Base-by-base conservation (phyloP, 1,140 invertebrate species). In the Achatina immaculata region DNA sequence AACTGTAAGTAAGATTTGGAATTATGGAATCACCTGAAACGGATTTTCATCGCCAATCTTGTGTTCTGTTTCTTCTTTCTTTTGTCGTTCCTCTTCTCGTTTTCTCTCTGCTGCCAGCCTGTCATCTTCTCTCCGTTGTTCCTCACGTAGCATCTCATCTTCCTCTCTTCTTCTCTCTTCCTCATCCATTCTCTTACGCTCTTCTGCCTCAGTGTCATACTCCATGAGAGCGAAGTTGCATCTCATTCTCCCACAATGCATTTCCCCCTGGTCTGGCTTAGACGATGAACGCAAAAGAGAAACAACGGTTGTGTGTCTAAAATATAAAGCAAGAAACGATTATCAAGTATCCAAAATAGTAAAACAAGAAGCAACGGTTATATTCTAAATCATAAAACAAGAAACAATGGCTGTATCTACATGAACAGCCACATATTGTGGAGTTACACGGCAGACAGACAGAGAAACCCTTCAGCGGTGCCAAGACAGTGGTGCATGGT, bases 181-280 rank as follows among this genome's bases (percentile, higher is more conserved):
- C 34, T 68, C 43, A 6, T 76, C 36, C 36, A 34, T 38, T n/a
- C 34, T 68, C 48, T 78, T 78, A 36, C 43, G 36, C 11, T 58
- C 45, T 40, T 78, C 76, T n/a, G 76, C 76, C 38, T 78, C 65
- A 7, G 11, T 6, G 62, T 78, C 62, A 28, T 62, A 78, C 48
- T 78, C 76, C 42, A 31, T 68, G 0, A 90, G 68, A 16, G 87
- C 80, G 76, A 86, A 89, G 14, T 76, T 84, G 74, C 83, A 86
- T 14, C 88, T 79, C 66, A 90, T 83, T 69, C 89, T 81, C 21
- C 89, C 89, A 85, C 89, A 90, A 82, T 90, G 89, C 88, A 90
- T 89, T 83, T 86, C 81, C 2, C 87, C 81, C 73, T 86, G 86
- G 48, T 88, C 88, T 28, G 85, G 82, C 58, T 86, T 85, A 58